A percentile compares a stretch with the other conserved stretches of the same genome.
phyloP scores from a whole-genome alignment of 2,888 invertebrate genomes.

The Ommatoiulus sabulosus region DNA sequence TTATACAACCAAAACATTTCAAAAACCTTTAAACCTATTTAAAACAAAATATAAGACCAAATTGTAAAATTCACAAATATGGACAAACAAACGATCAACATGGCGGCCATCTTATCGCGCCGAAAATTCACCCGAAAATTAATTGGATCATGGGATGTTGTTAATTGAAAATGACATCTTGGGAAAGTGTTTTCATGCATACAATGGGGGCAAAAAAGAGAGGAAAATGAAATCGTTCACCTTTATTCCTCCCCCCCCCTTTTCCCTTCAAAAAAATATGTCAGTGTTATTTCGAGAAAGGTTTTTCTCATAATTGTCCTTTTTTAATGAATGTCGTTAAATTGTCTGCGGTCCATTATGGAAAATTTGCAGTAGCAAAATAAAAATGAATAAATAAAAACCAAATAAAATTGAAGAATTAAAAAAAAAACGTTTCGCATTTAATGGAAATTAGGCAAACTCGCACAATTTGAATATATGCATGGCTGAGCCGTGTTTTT shows the following conservation, averaged over 20 bases:
- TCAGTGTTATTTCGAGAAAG: background rate
- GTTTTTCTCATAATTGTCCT: slow-evolving; percentile 12
- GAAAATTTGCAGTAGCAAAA: background rate
- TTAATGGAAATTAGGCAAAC: slow-evolving; percentile 19
- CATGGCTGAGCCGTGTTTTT: background rate
- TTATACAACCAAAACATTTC: too few species aligned
- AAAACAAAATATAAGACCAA: too few species aligned
- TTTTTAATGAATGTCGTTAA: background rate
- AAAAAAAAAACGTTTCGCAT: background rate
- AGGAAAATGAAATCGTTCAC: background rate
- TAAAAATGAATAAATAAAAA: background rate
- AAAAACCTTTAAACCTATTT: too few species aligned
- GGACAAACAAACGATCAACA: too few species aligned
- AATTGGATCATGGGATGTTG: slow-evolving; percentile 4
- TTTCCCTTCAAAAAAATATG: background rate
- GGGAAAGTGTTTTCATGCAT: background rate
- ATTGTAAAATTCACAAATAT: too few species aligned
- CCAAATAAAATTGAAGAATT: background rate
- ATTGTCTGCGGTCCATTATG: background rate
- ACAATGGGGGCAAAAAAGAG: background rate
- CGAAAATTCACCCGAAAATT: background rate
- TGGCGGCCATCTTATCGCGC: too few species aligned
- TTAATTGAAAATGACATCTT: background rate
- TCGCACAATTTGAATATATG: background rate
- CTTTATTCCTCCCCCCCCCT: background rate